Conservation (phyloP, 2,113 vertebrate species). For the Myanophis thanlyinensis region DNA sequence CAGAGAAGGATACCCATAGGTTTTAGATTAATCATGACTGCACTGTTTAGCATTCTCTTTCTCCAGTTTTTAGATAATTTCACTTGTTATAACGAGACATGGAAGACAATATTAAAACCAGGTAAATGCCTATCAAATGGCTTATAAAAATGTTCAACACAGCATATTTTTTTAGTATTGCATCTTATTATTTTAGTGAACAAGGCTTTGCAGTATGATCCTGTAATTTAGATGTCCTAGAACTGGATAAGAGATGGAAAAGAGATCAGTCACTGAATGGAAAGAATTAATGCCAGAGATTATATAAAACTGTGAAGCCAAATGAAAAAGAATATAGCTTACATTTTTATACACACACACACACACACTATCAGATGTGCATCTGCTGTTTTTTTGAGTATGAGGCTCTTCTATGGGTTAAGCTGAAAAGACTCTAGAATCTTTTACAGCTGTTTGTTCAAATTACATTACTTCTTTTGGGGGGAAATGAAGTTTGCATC, state of each 20-base stretch:
- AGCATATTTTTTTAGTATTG: background rate
- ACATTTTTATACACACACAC: too few relatives aligned
- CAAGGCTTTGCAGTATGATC: conserved; percentile 16
- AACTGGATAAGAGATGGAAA: background rate
- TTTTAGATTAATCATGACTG: background rate
- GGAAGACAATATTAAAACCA: conserved; percentile 34
- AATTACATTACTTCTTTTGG: background rate
- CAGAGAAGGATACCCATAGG: background rate
- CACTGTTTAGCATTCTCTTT: conserved; percentile 21
- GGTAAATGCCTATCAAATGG: conserved; percentile 11
- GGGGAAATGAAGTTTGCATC: background rate
- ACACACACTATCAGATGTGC: background rate
- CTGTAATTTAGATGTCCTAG: background rate
- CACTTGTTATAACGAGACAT: background rate
- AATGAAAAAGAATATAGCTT: conserved; percentile 21
- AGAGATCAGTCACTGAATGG: conserved; percentile 33
- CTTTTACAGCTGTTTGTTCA: background rate
- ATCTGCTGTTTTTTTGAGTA: conserved; percentile 19
- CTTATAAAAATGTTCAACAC: background rate
- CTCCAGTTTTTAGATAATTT: background rate
- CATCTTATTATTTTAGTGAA: conserved; percentile 16
- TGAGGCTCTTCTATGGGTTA: background rate
- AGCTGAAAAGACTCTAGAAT: background rate
- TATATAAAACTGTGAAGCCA: conserved; percentile 3
- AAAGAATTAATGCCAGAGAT: conserved; percentile 21